These are phyloP conservation scores for Kradibia gibbosae DNA, from an alignment of 1,140 invertebrate species.

Conservation along the genomic window DNA sequence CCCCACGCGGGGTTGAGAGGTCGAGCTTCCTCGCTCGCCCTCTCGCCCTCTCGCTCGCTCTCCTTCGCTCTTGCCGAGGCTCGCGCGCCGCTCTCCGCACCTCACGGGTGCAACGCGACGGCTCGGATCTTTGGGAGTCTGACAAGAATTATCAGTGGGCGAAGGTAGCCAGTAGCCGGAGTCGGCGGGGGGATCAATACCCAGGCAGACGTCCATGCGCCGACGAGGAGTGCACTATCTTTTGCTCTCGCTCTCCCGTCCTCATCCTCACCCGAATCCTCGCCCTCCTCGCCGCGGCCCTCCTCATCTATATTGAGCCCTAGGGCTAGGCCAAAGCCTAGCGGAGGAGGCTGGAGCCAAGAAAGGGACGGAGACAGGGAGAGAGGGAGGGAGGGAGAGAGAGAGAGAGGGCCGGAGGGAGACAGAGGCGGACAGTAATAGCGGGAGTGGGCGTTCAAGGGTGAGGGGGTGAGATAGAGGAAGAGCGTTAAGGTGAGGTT, in stretches of 20 bases:
- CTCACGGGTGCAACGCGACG: constrained; percentile 58
- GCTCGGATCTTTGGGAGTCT: constrained; percentile 69
- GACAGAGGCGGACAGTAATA: constrained; percentile 58
- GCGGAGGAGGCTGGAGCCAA: constrained; percentile 54
- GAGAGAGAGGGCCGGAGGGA: constrained; percentile 52
- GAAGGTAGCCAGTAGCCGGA: constrained; percentile 68
- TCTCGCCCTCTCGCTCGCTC: not conserved
- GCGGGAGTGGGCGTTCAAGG: constrained; percentile 64
- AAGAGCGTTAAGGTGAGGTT: constrained; percentile 61
- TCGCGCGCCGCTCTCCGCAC: too few species aligned
- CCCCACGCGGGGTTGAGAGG: not conserved
- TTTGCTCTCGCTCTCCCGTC: constrained; percentile 34
- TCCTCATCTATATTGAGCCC: constrained; percentile 46
- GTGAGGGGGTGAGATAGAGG: constrained; percentile 60
- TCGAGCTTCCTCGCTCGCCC: not conserved
- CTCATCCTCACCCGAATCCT: constrained; percentile 19
- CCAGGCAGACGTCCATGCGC: constrained; percentile 62
- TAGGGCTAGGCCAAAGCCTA: constrained; percentile 63
- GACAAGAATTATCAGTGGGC: constrained; percentile 74
- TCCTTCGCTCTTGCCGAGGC: constrained; percentile 54
- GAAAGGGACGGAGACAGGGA: constrained; percentile 54
- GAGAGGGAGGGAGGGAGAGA: constrained; percentile 58
- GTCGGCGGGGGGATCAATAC: constrained; percentile 46
- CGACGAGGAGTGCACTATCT: constrained; percentile 68
- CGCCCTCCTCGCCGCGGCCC: not conserved